Evolutionary conservation across 2,888 invertebrate species (phyloP).

Genomic region (Pristionchus maxplancki): DNA sequence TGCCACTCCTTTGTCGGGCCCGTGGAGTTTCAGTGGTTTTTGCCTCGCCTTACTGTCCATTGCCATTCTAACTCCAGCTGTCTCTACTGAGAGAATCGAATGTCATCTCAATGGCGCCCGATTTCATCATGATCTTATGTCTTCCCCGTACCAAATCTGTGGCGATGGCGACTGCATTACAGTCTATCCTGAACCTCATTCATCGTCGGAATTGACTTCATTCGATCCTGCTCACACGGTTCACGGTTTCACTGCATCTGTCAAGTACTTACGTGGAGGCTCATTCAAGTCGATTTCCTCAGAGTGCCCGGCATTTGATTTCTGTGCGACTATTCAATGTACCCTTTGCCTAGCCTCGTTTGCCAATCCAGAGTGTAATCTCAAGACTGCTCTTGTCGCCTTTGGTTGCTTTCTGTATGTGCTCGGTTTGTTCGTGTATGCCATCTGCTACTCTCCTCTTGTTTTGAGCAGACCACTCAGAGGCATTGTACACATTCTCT

Average conservation of each 20-base stretch:
- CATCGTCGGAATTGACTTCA: background rate
- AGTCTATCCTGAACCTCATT: background rate
- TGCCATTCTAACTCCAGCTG: background rate
- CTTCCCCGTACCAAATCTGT: background rate
- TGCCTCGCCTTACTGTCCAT: background rate
- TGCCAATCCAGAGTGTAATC: conserved; percentile 12
- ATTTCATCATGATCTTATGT: background rate
- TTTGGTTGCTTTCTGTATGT: background rate
- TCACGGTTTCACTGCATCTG: background rate
- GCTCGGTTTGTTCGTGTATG: background rate
- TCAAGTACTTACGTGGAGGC: background rate
- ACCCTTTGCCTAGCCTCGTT: background rate
- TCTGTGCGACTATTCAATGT: background rate
- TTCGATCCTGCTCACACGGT: background rate
- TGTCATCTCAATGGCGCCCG: background rate
- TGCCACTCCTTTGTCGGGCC: background rate
- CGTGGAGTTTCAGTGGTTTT: background rate
- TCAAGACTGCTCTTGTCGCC: background rate
- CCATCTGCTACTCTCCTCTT: background rate
- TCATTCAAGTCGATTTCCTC: background rate
- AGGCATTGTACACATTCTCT: too few species aligned
- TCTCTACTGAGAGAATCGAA: background rate
- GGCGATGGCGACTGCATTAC: background rate
- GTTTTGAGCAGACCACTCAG: too few species aligned
- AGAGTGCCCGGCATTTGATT: background rate